A percentile compares a stretch with the other conserved stretches of the same genome.
Conservation (phyloP, 2,888 invertebrate species). For the Allolobophora icterica region DNA sequence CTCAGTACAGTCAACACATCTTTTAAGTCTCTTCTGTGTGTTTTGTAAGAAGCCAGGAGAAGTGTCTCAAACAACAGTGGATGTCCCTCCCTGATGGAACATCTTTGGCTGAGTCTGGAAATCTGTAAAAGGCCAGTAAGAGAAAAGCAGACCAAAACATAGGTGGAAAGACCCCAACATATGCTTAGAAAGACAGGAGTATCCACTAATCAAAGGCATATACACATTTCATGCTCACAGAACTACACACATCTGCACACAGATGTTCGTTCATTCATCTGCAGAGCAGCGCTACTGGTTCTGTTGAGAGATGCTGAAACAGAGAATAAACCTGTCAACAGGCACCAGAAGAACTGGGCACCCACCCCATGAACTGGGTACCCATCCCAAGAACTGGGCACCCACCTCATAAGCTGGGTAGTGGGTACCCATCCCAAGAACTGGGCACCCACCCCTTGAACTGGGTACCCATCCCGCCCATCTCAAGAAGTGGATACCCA, state of each 20-base stretch:
- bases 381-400: too few species aligned
- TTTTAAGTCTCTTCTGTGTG: neutral
- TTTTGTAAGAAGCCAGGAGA: neutral
- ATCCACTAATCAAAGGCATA: neutral
- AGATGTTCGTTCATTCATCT: slow-evolving; percentile 6
- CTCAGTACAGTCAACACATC: neutral
- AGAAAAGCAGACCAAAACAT: neutral
- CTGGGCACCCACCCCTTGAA: too few species aligned
- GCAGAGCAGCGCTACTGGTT: neutral
- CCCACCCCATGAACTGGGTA: too few species aligned
- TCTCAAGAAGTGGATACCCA: too few species aligned
- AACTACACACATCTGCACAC: neutral
- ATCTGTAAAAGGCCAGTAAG: neutral
- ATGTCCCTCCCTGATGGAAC: neutral
- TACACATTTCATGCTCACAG: neutral
- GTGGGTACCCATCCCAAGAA: too few species aligned
- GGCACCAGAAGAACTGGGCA: too few species aligned
- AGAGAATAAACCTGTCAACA: too few species aligned
- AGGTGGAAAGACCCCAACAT: too few species aligned
- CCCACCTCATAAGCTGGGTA: too few species aligned
- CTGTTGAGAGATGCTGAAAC: too few species aligned
- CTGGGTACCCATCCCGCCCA: too few species aligned
- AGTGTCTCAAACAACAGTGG: neutral
- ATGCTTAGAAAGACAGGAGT: neutral
- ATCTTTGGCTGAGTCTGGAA: neutral